Evolutionary conservation across 2,113 vertebrate species (phyloP).

Genomic region (Alces alces): DNA sequence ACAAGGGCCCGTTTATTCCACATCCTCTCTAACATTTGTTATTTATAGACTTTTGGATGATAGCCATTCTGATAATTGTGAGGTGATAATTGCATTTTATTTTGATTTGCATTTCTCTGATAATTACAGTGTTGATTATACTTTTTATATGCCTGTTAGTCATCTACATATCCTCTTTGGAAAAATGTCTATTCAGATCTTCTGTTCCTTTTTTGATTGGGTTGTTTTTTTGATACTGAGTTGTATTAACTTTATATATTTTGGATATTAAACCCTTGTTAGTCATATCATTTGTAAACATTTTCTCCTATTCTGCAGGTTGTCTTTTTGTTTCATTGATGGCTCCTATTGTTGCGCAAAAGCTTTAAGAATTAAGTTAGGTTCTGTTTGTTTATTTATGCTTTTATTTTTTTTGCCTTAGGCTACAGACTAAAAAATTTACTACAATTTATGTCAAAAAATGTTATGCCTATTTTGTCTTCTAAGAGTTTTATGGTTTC

Average conservation of each 20-base stretch:
- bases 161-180: neutral
- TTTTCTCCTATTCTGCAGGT: neutral
- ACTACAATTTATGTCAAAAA: neutral
- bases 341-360: neutral
- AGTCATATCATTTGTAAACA: neutral
- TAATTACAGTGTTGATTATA: neutral
- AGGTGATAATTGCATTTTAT: neutral
- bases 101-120: neutral
- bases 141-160: neutral
- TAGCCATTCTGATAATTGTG: neutral
- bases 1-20: neutral
- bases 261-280: neutral
- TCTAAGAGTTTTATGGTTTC: neutral
- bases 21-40: neutral
- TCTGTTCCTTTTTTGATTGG: neutral
- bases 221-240: neutral
- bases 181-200: neutral
- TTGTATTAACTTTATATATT: neutral
- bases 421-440: neutral
- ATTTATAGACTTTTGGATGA: neutral
- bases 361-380: neutral
- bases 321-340: neutral
- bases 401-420: neutral
- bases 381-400: neutral
- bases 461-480: neutral